phyloP scores from a whole-genome alignment of 2,113 vertebrate genomes.

The Embiotoca jacksoni region DNA sequence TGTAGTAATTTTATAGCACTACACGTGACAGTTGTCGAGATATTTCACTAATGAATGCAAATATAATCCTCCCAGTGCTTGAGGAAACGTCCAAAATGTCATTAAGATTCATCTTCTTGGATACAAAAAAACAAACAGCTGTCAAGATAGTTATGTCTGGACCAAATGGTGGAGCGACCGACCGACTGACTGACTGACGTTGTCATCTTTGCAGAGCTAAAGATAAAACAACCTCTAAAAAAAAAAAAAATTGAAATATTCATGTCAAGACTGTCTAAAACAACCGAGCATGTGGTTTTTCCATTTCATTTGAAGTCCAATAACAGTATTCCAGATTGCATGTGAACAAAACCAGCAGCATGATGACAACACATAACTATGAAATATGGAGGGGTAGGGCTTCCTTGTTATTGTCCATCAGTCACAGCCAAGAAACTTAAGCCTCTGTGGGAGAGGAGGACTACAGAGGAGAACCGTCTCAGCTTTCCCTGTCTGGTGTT shows the following conservation, averaged over 20 bases:
- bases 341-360: conserved; percentile 15
- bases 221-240: background rate
- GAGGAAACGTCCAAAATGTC: background rate
- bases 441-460: conserved; percentile 49
- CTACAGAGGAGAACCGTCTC: conserved; percentile 25
- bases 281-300: conserved; percentile 34
- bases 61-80: background rate
- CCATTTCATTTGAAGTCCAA: conserved; percentile 37
- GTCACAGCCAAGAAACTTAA: conserved; percentile 62
- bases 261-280: conserved; percentile 15
- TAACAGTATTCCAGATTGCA: conserved; percentile 38
- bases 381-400: conserved; percentile 39
- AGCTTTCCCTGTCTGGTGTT: conserved; percentile 42
- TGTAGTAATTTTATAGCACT: too few species aligned
- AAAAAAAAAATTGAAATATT: background rate
- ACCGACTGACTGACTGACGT: background rate
- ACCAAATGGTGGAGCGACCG: background rate
- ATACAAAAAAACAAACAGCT: background rate
- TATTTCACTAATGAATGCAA: too few species aligned
- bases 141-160: background rate
- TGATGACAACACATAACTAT: conserved; percentile 42
- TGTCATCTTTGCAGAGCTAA: background rate
- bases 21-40: too few species aligned
- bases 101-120: background rate
- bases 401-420: conserved; percentile 61